Conservation (phyloP, 2,797 vertebrate genomes). For the Labeo calbasu region DNA sequence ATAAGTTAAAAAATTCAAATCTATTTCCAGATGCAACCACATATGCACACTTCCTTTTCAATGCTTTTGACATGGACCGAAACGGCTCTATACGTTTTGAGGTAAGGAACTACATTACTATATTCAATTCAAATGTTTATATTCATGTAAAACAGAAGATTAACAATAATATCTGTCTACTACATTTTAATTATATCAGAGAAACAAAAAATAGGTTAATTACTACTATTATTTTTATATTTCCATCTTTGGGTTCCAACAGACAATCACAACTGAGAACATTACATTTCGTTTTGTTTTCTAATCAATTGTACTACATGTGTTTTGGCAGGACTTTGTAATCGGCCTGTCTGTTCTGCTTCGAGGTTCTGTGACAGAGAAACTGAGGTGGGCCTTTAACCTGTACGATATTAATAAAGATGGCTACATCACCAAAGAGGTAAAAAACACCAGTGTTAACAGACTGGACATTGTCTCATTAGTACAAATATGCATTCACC, state of each 20-base stretch:
- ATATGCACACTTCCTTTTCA: slow-evolving; percentile 95
- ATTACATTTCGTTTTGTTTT: background rate
- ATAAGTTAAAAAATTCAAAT: background rate
- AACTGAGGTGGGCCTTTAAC: slow-evolving; percentile 94
- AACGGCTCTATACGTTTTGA: slow-evolving; percentile 91
- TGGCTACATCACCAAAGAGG: slow-evolving; percentile 92
- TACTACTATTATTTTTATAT: background rate
- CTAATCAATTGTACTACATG: background rate
- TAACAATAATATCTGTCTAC: background rate
- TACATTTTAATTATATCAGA: background rate
- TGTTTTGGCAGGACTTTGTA: slow-evolving; percentile 87
- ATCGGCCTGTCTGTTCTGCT: slow-evolving; percentile 89
- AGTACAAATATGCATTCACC: background rate
- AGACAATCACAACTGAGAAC: background rate
- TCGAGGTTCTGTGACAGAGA: slow-evolving; percentile 90
- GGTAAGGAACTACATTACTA: slow-evolving; percentile 72
- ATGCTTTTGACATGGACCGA: slow-evolving; percentile 90
- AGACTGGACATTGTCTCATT: background rate
- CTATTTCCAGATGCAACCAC: slow-evolving; percentile 83
- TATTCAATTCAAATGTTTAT: background rate
- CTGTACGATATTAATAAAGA: slow-evolving; percentile 97
- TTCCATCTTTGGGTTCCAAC: background rate
- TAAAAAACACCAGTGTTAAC: slow-evolving; percentile 54
- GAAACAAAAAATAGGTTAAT: background rate
- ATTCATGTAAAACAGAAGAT: background rate